Percentiles rank a stretch among this genome's conserved stretches.
phyloP scores from a whole-genome alignment of 1,140 invertebrate species.

The Archivesica marissinica region DNA sequence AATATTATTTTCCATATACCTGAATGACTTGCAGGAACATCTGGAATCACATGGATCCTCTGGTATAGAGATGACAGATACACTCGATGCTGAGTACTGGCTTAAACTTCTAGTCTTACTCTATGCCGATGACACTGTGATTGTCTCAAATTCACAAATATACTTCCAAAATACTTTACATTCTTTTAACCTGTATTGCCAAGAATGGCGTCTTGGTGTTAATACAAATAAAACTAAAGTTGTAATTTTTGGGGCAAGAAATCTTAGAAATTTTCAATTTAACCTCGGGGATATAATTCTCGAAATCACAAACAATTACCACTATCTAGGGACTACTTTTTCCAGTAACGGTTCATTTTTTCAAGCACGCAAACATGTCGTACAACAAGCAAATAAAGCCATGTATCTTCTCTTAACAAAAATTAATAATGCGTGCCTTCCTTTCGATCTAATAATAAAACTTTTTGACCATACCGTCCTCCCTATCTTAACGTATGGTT shows the following conservation, averaged over 20 bases:
- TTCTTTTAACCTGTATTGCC: conserved; percentile 17
- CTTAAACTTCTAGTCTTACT: conserved; percentile 18
- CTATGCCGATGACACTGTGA: conserved; percentile 34
- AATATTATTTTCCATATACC: conserved; percentile 20
- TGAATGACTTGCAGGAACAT: conserved; percentile 23
- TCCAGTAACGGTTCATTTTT: background rate
- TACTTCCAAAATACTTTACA: conserved; percentile 35
- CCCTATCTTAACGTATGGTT: no score
- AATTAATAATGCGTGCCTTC: background rate
- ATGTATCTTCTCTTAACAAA: conserved; percentile 3
- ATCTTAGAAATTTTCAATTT: background rate
- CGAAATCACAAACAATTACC: background rate
- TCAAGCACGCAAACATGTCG: background rate
- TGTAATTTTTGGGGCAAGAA: conserved; percentile 22
- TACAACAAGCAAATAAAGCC: conserved; percentile 8
- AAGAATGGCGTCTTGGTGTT: conserved; percentile 13
- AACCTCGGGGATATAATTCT: background rate
- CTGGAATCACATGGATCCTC: background rate
- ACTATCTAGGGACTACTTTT: conserved; percentile 2
- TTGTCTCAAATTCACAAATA: background rate
- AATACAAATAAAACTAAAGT: conserved; percentile 44
- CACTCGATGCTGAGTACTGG: background rate
- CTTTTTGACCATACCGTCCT: no score
- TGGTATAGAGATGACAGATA: background rate
- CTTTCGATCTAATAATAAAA: background rate